Conservation (phyloP, 2,797 vertebrate genomes). For the Platyrinchus mystaceus region DNA sequence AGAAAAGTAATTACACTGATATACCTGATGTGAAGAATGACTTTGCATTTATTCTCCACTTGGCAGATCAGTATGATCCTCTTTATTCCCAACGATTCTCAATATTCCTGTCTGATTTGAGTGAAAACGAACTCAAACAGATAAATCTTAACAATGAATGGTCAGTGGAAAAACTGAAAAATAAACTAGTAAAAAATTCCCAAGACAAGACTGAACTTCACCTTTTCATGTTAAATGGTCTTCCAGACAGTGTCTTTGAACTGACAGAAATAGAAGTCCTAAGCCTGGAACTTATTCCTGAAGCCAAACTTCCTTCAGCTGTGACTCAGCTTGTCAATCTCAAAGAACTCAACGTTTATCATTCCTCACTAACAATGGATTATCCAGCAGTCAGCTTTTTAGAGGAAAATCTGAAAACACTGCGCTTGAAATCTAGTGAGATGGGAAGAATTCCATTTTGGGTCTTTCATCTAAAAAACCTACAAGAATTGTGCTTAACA, state of each 20-base stretch:
- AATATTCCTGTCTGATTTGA: slow-evolving; percentile 82
- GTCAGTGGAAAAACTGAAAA: slow-evolving; percentile 81
- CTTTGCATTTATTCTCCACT: slow-evolving; percentile 84
- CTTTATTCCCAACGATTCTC: slow-evolving; percentile 83
- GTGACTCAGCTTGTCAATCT: slow-evolving; percentile 78
- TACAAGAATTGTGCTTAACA: slow-evolving; percentile 78
- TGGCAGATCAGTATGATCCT: slow-evolving; percentile 83
- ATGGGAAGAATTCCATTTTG: slow-evolving; percentile 80
- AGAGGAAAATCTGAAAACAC: slow-evolving; percentile 79
- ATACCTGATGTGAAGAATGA: slow-evolving; percentile 84
- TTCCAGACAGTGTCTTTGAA: slow-evolving; percentile 83
- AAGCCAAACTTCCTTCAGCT: slow-evolving; percentile 77
- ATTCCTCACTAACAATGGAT: slow-evolving; percentile 78
- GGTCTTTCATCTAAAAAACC: slow-evolving; percentile 80
- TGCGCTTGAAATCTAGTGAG: slow-evolving; percentile 80
- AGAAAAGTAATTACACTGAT: slow-evolving; percentile 83
- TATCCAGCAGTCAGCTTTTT: slow-evolving; percentile 77
- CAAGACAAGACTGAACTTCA: slow-evolving; percentile 81
- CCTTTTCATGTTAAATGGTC: slow-evolving; percentile 81
- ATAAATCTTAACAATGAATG: slow-evolving; percentile 83
- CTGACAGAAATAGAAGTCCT: slow-evolving; percentile 82
- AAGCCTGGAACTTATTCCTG: slow-evolving; percentile 80
- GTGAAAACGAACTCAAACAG: slow-evolving; percentile 83
- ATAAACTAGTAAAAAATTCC: slow-evolving; percentile 75
- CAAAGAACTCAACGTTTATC: slow-evolving; percentile 79